phyloP scores from a whole-genome alignment of 2,888 invertebrate genomes.

The Hydrotaea cyrtoneurina region DNA sequence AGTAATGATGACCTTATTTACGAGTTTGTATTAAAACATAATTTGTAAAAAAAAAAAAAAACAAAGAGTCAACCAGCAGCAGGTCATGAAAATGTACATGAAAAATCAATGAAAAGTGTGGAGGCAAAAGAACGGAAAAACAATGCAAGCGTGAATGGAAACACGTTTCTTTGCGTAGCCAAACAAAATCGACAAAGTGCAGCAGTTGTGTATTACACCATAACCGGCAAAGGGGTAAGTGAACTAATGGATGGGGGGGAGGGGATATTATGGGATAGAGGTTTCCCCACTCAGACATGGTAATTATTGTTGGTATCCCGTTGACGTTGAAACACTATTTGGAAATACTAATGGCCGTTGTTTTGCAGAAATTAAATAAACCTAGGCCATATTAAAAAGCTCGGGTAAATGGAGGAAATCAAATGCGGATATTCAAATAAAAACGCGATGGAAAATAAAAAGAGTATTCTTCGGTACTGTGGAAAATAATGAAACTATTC shows the following conservation, averaged over 20 bases:
- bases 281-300: conserved; percentile 49
- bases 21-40: not conserved
- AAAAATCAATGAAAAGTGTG: not conserved
- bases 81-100: not conserved
- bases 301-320: conserved; percentile 8
- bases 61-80: not conserved
- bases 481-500: too few relatives aligned
- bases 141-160: conserved; percentile 48
- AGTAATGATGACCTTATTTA: not conserved
- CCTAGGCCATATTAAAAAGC: too few relatives aligned
- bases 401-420: too few relatives aligned
- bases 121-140: conserved; percentile 16
- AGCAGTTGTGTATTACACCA: conserved; percentile 46
- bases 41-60: not conserved
- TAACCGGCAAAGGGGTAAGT: too few relatives aligned
- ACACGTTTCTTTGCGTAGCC: conserved; percentile 51
- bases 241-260: too few relatives aligned
- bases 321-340: too few relatives aligned
- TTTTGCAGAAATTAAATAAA: too few relatives aligned
- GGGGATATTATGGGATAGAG: conserved; percentile 54
- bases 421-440: too few relatives aligned
- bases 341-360: too few relatives aligned
- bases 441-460: too few relatives aligned
- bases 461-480: too few relatives aligned
- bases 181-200: conserved; percentile 5